These are phyloP conservation scores for Scaptomyza parva DNA, from an alignment of 2,888 invertebrate species.

Conservation along the genomic window DNA sequence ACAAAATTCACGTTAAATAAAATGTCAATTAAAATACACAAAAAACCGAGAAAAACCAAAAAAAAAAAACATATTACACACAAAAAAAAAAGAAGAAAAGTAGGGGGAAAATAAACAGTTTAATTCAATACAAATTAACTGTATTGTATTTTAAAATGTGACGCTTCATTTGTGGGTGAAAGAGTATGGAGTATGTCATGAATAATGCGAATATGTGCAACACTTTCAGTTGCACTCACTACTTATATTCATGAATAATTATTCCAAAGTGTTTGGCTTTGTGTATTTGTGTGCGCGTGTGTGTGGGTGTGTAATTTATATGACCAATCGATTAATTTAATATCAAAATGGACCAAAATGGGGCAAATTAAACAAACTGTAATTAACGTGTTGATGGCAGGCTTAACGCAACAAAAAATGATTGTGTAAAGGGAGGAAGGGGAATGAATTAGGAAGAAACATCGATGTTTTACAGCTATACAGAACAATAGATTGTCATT, in stretches of 20 bases:
- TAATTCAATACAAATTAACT: constrained; percentile 48
- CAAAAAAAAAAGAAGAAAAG: background rate
- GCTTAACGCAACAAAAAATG: background rate
- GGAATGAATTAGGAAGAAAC: too few relatives aligned
- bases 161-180: constrained; percentile 36
- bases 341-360: constrained; percentile 10
- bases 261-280: background rate
- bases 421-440: background rate
- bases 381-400: constrained; percentile 21
- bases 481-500: too few relatives aligned
- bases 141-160: constrained; percentile 35
- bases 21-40: constrained; percentile 39
- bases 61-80: background rate
- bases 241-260: constrained; percentile 38
- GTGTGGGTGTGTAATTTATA: constrained; percentile 19
- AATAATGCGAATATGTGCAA: constrained; percentile 34
- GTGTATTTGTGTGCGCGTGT: background rate
- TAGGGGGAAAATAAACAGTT: constrained; percentile 8
- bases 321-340: constrained; percentile 47
- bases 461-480: too few relatives aligned
- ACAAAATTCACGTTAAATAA: constrained; percentile 21
- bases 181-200: constrained; percentile 19
- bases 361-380: constrained; percentile 17
- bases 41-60: background rate
- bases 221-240: constrained; percentile 19